Evolutionary conservation across 2,797 vertebrate genomes (phyloP).

Genomic region (Melanotaenia boesemani): DNA sequence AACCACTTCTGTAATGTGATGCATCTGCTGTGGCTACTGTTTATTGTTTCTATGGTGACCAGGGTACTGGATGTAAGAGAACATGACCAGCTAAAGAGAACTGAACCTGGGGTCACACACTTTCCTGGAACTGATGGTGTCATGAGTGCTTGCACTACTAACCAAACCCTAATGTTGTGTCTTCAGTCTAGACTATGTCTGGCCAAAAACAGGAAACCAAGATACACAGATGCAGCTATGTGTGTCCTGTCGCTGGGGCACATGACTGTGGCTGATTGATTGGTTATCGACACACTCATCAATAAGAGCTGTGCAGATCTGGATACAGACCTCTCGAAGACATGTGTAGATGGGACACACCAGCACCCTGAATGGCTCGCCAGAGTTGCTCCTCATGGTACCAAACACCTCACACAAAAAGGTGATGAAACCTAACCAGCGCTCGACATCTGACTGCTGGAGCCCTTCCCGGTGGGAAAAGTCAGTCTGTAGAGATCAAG

Average conservation of each 20-base stretch:
- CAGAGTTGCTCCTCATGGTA: constrained; percentile 94
- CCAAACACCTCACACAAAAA: constrained; percentile 97
- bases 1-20: constrained; percentile 63
- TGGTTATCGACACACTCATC: too few relatives aligned
- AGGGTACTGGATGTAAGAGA: constrained; percentile 20
- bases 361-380: constrained; percentile 95
- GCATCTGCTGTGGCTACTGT: constrained; percentile 47
- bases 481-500: constrained; percentile 86
- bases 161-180: constrained; percentile 59
- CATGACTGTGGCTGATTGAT: neutral
- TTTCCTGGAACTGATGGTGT: constrained; percentile 65
- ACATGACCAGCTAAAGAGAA: constrained; percentile 57
- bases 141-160: constrained; percentile 43
- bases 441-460: constrained; percentile 92
- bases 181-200: constrained; percentile 65
- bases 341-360: constrained; percentile 98
- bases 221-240: constrained; percentile 4
- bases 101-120: constrained; percentile 51
- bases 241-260: neutral
- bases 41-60: constrained; percentile 59
- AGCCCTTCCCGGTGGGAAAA: constrained; percentile 92
- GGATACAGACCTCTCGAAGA: constrained; percentile 83
- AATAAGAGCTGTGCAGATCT: neutral
- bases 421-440: constrained; percentile 98
- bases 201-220: constrained; percentile 64